These are phyloP conservation scores for Drosophila auraria DNA, from an alignment of 1,140 invertebrate species.

Conservation along the genomic window DNA sequence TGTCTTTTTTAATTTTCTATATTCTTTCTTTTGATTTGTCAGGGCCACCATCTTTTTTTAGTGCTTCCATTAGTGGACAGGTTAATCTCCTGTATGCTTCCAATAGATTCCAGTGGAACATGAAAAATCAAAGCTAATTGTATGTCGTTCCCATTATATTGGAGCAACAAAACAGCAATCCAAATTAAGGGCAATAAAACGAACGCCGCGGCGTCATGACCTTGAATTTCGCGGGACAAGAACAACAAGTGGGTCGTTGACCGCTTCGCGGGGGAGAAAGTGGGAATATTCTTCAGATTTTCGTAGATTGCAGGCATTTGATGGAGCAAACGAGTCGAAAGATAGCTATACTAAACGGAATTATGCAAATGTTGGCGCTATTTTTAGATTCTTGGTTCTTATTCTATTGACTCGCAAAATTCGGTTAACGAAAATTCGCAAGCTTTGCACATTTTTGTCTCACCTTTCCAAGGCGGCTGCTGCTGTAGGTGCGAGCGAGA, in stretches of 20 bases:
- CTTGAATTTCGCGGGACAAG: constrained; percentile 46
- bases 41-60: no score
- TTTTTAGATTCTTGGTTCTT: constrained; percentile 54
- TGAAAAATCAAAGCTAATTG: constrained; percentile 1
- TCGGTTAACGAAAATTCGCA: background rate
- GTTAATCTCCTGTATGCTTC: background rate
- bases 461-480: constrained; percentile 45
- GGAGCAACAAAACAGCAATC: background rate
- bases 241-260: constrained; percentile 71
- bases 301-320: background rate
- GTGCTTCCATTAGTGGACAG: background rate
- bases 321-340: no score
- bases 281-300: background rate
- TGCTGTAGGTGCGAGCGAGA: constrained; percentile 44
- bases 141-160: background rate
- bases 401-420: constrained; percentile 36
- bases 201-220: constrained; percentile 37
- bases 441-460: constrained; percentile 29
- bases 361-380: constrained; percentile 63
- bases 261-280: constrained; percentile 9
- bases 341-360: background rate
- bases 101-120: background rate
- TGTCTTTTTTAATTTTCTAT: no score
- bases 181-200: constrained; percentile 5
- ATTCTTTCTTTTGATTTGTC: no score